Conservation (phyloP, 2,888 invertebrate genomes). For the Phymatocera aterrima region DNA sequence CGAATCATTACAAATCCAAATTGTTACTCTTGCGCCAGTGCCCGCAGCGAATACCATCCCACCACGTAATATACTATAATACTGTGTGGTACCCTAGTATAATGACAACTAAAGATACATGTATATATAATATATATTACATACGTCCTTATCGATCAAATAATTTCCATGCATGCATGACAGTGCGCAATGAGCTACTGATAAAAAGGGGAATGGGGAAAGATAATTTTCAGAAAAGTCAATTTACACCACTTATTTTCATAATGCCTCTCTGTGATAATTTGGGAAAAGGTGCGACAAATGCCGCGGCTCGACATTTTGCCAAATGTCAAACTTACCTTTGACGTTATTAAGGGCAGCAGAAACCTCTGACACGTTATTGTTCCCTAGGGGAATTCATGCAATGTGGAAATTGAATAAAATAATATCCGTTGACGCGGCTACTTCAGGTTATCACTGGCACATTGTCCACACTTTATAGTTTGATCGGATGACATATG, state of each 20-base stretch:
- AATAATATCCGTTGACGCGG: not conserved
- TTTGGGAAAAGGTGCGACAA: slow-evolving; percentile 54
- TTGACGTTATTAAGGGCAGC: slow-evolving; percentile 19
- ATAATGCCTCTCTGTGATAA: too few species aligned
- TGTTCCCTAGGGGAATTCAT: slow-evolving; percentile 4
- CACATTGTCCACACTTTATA: not conserved
- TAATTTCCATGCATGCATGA: not conserved
- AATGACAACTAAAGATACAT: not conserved
- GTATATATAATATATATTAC: too few species aligned
- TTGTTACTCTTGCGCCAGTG: not conserved
- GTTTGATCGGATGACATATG: not conserved
- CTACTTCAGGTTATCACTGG: not conserved
- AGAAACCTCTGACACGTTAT: not conserved
- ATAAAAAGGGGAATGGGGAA: not conserved
- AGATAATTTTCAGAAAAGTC: too few species aligned
- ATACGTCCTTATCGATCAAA: too few species aligned
- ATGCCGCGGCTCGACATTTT: slow-evolving; percentile 63
- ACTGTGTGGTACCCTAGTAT: not conserved
- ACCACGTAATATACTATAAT: not conserved
- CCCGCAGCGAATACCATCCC: not conserved
- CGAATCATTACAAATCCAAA: not conserved
- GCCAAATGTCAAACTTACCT: slow-evolving; percentile 58
- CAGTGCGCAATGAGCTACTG: not conserved
- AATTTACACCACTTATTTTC: too few species aligned
- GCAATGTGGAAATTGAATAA: not conserved